A percentile compares a stretch with the other conserved stretches of the same genome.
phyloP scores from a whole-genome alignment of 2,888 invertebrate genomes.

The Globia sparganii region DNA sequence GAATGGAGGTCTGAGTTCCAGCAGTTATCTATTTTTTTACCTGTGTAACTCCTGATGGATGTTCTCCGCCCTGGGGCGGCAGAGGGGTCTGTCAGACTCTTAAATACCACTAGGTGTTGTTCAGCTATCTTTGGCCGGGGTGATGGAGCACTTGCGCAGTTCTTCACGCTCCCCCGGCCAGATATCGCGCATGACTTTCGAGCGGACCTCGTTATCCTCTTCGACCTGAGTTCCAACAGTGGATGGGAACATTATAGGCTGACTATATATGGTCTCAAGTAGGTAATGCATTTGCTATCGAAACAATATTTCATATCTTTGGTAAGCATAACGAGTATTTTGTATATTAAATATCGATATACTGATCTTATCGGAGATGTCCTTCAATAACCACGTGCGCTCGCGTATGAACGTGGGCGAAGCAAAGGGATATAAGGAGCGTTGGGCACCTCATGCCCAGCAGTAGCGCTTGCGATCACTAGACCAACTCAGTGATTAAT shows the following conservation, averaged over 20 bases:
- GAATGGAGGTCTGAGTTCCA: neutral
- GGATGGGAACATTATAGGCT: neutral
- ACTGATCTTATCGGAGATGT: constrained; percentile 12
- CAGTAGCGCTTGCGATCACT: too few relatives aligned
- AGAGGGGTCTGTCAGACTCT: neutral
- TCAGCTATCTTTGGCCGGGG: too few relatives aligned
- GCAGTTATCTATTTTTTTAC: neutral
- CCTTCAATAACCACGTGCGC: constrained; percentile 7
- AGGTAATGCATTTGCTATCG: constrained; percentile 10
- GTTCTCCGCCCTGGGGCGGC: neutral
- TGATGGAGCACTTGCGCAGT: too few relatives aligned
- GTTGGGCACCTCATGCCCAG: too few relatives aligned
- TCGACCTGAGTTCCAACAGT: too few relatives aligned
- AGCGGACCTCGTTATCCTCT: too few relatives aligned
- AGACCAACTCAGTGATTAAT: too few relatives aligned
- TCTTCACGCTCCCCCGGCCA: too few relatives aligned
- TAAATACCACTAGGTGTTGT: too few relatives aligned
- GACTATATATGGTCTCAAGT: neutral
- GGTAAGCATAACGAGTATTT: neutral
- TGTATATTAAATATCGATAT: constrained; percentile 10
- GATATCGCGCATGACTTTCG: too few relatives aligned
- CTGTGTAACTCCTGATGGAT: neutral
- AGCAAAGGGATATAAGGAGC: neutral
- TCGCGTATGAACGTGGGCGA: neutral
- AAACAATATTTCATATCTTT: constrained; percentile 16